phyloP scores from a whole-genome alignment of 2,113 vertebrate species.

The Oxyura jamaicensis region DNA sequence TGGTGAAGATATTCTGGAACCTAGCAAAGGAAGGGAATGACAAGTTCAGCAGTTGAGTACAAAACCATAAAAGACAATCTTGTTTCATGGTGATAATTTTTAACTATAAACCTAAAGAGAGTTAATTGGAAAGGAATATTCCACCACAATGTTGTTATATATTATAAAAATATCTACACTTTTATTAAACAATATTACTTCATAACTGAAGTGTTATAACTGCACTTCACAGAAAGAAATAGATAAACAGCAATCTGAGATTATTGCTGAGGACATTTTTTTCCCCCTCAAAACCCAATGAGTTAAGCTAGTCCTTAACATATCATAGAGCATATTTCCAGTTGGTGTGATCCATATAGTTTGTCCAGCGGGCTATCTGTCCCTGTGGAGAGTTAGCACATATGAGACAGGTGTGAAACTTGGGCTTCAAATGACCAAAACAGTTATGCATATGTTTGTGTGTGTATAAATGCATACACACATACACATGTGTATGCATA shows the following conservation, averaged over 20 bases:
- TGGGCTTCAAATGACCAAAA: background rate
- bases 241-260: background rate
- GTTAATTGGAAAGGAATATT: background rate
- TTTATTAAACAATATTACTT: background rate
- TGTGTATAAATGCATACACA: background rate
- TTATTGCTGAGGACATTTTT: background rate
- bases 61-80: background rate
- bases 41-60: background rate
- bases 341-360: background rate
- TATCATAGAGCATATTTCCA: background rate
- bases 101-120: background rate
- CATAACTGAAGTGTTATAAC: background rate
- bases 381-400: background rate
- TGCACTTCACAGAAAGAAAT: background rate
- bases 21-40: conserved; percentile 34
- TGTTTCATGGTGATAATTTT: background rate
- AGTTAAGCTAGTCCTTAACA: background rate
- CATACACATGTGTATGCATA: background rate
- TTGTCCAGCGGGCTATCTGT: background rate
- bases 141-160: fast-evolving
- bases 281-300: background rate
- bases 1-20: conserved; percentile 86
- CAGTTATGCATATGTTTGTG: fast-evolving
- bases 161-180: background rate
- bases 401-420: background rate